Evolutionary conservation across 1,140 invertebrate genomes (phyloP).

Genomic region (Diuraphis noxia): DNA sequence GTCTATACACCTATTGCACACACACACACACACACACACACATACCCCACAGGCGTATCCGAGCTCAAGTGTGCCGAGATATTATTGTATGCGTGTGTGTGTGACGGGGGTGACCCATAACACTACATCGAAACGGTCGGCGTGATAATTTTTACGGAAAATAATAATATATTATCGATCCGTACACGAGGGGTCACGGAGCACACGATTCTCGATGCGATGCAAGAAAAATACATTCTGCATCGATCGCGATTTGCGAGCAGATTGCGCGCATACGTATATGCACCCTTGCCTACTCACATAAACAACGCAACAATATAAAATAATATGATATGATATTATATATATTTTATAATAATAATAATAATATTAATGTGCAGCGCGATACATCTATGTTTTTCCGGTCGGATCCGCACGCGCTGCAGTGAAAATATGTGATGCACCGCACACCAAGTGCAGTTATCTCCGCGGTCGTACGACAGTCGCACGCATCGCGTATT

Average conservation of each 20-base stretch:
- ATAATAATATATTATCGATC: neutral
- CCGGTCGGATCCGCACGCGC: neutral
- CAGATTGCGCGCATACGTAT: neutral
- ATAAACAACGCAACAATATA: neutral
- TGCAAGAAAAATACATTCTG: neutral
- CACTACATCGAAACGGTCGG: slow-evolving; percentile 1
- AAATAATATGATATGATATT: no score
- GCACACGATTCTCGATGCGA: neutral
- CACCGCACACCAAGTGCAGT: neutral
- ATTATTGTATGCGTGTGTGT: neutral
- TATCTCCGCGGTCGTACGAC: neutral
- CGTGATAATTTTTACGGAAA: neutral
- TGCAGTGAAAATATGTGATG: neutral
- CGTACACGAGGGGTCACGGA: neutral
- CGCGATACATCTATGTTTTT: neutral
- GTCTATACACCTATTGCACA: neutral
- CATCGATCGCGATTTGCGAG: neutral
- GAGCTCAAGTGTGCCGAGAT: no score
- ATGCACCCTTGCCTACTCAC: no score
- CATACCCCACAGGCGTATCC: neutral
- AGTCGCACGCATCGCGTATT: no score
- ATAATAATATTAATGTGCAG: neutral
- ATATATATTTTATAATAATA: neutral
- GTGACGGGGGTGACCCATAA: neutral
- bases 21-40: neutral